Base-by-base conservation (phyloP, 2,113 vertebrate genomes). In the Genyomyrus donnyi region DNA sequence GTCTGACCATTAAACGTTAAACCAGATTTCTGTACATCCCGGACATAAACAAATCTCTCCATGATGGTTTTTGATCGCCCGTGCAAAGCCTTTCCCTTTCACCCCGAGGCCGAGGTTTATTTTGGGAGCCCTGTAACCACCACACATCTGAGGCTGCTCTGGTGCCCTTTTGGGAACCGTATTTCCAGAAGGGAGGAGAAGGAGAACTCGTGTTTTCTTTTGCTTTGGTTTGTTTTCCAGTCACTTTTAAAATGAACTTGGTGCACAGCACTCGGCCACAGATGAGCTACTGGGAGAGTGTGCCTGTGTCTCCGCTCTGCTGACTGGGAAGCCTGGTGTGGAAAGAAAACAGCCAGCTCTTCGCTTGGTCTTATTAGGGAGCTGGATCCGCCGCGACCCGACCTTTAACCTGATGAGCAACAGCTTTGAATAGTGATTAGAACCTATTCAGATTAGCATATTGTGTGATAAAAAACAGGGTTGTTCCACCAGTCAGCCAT, bases 201-300 rank as follows among this genome's bases (percentile, higher is more conserved):
- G 88, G 90, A 88, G 92, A 88, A 92, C 90, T 90, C 49, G 27
- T 95, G 94, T 96, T 95, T 96, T 95, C 93, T 94, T 95, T 95
- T 91, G 89, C 92, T 95, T 90, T 93, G 94, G 93, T 95, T 95
- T 95, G 94, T 95, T 96, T 95, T 95, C 93, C 93, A 95, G 92
- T 93, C 93, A 90, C 92, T 93, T 94, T 42, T 90, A 94, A 95
- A 94, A 93, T 93, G 93, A 94, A 95, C 92, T 94, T 87, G 91
- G 93, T 92, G 94, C 94, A 90, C 90, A 93, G 90, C 93, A 93
- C 92, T 93, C 93, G 94, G 93, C 93, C 88, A 94, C 94, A 94
- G 93, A 94, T 94, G 93, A 90, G 92, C 93, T 89, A 91, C 94
- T 93, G 91, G 92, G 62, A 5, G 88, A 56, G 92, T 89, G 85